Evolutionary conservation across 92 coral and sea anemone species (phyloP), one percentile per base, ranked within the genome.

Genomic region (Porites divaricata): DNA sequence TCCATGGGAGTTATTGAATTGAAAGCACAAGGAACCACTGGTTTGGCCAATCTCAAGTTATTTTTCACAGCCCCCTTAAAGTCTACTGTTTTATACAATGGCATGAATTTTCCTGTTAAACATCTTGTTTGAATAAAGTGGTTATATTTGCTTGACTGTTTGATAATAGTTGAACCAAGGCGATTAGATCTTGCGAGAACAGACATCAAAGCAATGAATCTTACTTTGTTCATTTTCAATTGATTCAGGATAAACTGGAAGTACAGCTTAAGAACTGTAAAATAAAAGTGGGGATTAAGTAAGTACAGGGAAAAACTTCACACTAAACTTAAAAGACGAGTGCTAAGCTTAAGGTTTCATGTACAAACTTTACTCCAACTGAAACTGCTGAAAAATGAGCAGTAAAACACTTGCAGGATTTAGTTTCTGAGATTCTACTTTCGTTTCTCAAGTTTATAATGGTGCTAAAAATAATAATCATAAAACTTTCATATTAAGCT

Each of bases 1-100:
- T 51, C 52, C 57, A 58, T 25, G 22, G 67, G 70, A 8, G 86
- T 50, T 9, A 62, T 51, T 49, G 86, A 82, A 26, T 49, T 72
- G 14, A 48, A 49, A 23, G 72, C 72, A 16, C 71, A 23, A 15
- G 26, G 86, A 54, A 61, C 51, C 8, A 22, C 23, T 22, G 24
- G 72, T 52, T 52, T 28, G 25, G 63, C 54, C 16, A 35, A 20
- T 24, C 67, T 35, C 59, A 2, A 12, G 21, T 21, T 35, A n/a
- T 54, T 35, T 8, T 16, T 22, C 26, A 5, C 17, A 61, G n/a
- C 35, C 2, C 49, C 67, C 13, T 59, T 56, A 1, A 9, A 64
- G 25, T 69, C 67, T 2, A 50, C 28, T 56, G 24, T 13, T 10
- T 56, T 56, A 69, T 28, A 35, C 67, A 53, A 54, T 1, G 76